Conservation (phyloP, 2,888 invertebrate species). For the Patella ulyssiponensis region DNA sequence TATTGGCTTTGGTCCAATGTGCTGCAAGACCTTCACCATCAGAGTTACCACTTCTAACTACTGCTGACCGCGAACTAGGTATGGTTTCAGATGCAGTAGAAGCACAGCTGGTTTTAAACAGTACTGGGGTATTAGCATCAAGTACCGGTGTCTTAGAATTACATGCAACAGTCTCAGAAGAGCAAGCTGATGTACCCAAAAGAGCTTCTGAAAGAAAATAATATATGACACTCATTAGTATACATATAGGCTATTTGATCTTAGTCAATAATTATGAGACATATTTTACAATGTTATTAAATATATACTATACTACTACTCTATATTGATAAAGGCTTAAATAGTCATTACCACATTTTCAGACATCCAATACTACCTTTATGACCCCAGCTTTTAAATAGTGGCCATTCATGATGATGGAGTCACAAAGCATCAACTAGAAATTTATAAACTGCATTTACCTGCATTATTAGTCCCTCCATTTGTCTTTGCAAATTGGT, state of each 20-base stretch:
- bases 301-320: background rate
- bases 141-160: background rate
- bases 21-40: conserved; percentile 1
- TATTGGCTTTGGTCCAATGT: conserved; percentile 5
- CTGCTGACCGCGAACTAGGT: conserved; percentile 3
- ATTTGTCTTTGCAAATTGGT: background rate
- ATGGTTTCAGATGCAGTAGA: background rate
- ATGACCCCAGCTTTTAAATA: background rate
- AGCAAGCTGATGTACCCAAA: conserved; percentile 8
- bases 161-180: conserved; percentile 8
- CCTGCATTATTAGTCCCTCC: background rate
- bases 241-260: background rate
- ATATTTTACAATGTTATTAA: background rate
- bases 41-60: conserved; percentile 1
- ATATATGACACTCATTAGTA: background rate
- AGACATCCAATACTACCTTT: background rate
- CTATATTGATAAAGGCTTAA: background rate
- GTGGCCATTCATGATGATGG: conserved; percentile 1
- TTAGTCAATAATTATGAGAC: background rate
- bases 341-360: background rate
- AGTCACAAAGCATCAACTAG: background rate
- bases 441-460: background rate
- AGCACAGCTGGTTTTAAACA: background rate
- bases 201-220: background rate
- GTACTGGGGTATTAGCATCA: conserved; percentile 7